Evolutionary conservation across 2,113 vertebrate species (phyloP).

Genomic region (Crocuta crocuta): DNA sequence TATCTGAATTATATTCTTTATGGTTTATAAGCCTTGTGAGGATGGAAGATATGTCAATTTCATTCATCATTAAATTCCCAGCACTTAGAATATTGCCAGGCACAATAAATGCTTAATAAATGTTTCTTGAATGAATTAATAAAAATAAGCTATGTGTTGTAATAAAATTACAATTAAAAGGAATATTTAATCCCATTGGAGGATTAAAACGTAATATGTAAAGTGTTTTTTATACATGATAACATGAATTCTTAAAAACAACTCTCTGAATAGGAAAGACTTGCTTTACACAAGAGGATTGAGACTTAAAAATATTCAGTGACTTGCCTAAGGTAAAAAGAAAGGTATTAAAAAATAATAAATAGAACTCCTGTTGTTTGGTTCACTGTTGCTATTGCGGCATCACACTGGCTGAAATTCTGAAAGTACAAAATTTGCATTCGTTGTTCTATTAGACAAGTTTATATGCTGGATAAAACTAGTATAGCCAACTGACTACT

Average conservation of each 20-base stretch:
- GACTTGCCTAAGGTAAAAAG: neutral
- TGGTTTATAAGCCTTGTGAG: neutral
- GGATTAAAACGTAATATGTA: neutral
- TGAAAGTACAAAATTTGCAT: neutral
- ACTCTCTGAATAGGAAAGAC: neutral
- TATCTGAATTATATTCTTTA: neutral
- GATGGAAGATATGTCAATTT: neutral
- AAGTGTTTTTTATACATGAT: neutral
- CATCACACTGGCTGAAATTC: neutral
- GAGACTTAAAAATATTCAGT: neutral
- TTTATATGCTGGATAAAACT: neutral
- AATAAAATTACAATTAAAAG: neutral
- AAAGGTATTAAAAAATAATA: neutral
- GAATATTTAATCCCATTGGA: neutral
- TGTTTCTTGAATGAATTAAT: slow-evolving; percentile 23
- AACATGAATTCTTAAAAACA: neutral
- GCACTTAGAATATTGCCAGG: neutral
- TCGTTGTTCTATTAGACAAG: neutral
- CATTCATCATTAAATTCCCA: neutral
- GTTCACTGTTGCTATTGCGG: neutral
- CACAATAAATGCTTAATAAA: neutral
- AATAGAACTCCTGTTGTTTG: neutral
- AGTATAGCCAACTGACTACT: neutral
- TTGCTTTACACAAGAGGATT: neutral
- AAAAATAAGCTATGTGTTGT: neutral